Conservation (phyloP, 2,888 invertebrate genomes). For the Phyllotreta cruciferae region DNA sequence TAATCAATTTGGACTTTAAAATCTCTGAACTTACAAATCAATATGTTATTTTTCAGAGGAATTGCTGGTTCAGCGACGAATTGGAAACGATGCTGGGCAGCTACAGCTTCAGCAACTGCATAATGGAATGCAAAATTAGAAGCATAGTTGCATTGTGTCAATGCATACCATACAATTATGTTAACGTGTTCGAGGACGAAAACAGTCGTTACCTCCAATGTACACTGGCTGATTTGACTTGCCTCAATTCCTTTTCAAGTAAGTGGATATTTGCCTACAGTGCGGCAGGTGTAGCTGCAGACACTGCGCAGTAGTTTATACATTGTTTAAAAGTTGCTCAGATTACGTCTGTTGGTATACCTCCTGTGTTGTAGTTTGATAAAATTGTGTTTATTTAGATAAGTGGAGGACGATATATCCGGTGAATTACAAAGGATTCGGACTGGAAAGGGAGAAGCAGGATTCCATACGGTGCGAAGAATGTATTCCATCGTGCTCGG, state of each 20-base stretch:
- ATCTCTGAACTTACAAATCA: not conserved
- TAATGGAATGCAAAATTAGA: conserved; percentile 65
- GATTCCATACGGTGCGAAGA: no score
- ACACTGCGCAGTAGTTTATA: no score
- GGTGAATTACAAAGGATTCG: conserved; percentile 34
- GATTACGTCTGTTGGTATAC: no score
- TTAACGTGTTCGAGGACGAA: conserved; percentile 52
- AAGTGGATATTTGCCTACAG: conserved; percentile 38
- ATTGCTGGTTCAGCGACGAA: conserved; percentile 48
- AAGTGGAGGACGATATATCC: conserved; percentile 63
- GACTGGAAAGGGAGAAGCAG: conserved; percentile 62
- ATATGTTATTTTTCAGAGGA: conserved; percentile 38
- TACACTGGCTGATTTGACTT: conserved; percentile 63
- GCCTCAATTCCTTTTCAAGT: conserved; percentile 62
- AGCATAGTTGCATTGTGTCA: conserved; percentile 64
- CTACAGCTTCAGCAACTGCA: conserved; percentile 68
- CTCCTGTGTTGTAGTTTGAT: no score
- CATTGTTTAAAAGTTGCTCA: no score
- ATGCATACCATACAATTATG: conserved; percentile 67
- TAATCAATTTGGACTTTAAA: no score
- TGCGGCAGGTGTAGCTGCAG: no score
- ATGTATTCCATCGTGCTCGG: no score
- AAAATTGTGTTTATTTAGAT: conserved; percentile 52
- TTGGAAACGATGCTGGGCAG: conserved; percentile 44
- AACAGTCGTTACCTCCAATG: conserved; percentile 52